phyloP scores from a whole-genome alignment of 2,888 invertebrate genomes.

The Sminthurinus aureus region DNA sequence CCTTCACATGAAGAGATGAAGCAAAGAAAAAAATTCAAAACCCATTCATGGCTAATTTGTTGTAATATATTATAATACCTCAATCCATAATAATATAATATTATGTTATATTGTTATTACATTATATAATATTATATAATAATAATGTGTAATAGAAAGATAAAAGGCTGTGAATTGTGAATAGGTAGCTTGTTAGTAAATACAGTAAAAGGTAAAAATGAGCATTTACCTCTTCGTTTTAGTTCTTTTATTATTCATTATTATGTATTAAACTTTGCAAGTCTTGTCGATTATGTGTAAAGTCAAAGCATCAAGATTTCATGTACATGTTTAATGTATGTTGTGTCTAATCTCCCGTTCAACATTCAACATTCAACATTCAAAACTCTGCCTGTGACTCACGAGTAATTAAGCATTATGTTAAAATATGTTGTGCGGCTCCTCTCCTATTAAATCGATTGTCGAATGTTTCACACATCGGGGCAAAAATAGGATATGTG shows the following conservation, averaged over 20 bases:
- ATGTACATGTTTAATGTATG: neutral
- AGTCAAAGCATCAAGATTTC: too few relatives aligned
- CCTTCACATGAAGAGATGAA: too few relatives aligned
- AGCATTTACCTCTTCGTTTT: neutral
- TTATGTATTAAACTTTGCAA: too few relatives aligned
- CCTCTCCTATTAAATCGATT: neutral
- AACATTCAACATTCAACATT: too few relatives aligned
- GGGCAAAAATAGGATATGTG: neutral
- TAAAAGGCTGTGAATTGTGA: neutral
- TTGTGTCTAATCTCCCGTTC: neutral
- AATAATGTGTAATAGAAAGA: too few relatives aligned
- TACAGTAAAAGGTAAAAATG: neutral
- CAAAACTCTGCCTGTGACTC: conserved; percentile 4
- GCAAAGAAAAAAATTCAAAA: too few relatives aligned
- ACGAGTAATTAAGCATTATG: conserved; percentile 20
- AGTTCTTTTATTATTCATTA: neutral
- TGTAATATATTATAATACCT: too few relatives aligned
- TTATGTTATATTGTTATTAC: too few relatives aligned
- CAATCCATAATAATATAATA: too few relatives aligned
- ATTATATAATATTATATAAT: too few relatives aligned
- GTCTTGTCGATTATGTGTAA: neutral
- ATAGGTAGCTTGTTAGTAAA: neutral
- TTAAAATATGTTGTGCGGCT: neutral
- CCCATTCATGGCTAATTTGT: too few relatives aligned
- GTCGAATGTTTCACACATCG: conserved; percentile 17